These are phyloP conservation scores for Drosophila rhopaloa DNA, from an alignment of 1,140 invertebrate genomes.

Conservation along the genomic window DNA sequence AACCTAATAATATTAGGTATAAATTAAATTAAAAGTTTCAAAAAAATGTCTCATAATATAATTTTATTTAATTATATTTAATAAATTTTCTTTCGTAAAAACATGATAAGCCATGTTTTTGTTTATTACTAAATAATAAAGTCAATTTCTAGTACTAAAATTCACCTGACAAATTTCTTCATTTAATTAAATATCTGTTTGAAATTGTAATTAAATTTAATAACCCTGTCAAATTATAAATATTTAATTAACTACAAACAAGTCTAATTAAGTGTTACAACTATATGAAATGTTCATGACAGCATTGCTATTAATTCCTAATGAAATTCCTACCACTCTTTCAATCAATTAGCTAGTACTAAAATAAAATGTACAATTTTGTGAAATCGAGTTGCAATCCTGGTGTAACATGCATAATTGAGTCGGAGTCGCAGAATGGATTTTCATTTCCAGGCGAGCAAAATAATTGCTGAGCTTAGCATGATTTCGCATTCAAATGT, in stretches of 20 bases:
- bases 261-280: not conserved
- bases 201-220: conserved; percentile 15
- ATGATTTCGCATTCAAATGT: conserved; percentile 65
- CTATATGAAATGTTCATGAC: not conserved
- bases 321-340: conserved; percentile 7
- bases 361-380: not conserved
- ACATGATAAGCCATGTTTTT: too few relatives aligned
- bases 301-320: not conserved
- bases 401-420: conserved; percentile 31
- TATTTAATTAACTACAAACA: not conserved
- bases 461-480: conserved; percentile 54
- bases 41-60: too few relatives aligned
- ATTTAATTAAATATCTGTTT: conserved; percentile 20
- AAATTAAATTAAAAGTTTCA: too few relatives aligned
- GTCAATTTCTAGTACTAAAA: not conserved
- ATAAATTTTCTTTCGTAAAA: too few relatives aligned
- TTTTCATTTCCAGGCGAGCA: conserved; percentile 21
- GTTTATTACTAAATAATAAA: not conserved
- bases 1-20: too few relatives aligned
- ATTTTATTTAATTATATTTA: too few relatives aligned
- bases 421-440: conserved; percentile 3
- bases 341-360: not conserved
- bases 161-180: conserved; percentile 1
- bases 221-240: not conserved
- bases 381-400: conserved; percentile 3